phyloP scores from a whole-genome alignment of 2,797 vertebrate species.

The Schizopygopsis pylzovi region DNA sequence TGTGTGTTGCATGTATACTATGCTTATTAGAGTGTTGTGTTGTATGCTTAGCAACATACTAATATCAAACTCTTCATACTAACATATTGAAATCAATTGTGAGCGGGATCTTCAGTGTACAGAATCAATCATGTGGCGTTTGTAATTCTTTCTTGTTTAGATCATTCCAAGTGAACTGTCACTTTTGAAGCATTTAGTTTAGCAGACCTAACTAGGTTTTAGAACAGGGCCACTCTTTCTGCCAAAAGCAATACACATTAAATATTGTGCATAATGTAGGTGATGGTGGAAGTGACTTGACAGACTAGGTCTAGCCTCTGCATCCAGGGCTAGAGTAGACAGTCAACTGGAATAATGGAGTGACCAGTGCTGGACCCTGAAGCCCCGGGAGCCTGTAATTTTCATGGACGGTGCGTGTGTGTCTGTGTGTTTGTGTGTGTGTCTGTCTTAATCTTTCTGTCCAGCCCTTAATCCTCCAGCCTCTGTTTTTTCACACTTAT shows the following conservation, averaged over 20 bases:
- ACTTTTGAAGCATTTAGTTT: not conserved
- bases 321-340: constrained; percentile 15
- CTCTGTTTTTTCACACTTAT: not conserved
- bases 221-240: not conserved
- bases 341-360: constrained; percentile 43
- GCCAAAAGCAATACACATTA: not conserved
- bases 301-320: not conserved
- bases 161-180: not conserved
- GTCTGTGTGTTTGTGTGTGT: not conserved
- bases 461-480: not conserved
- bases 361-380: constrained; percentile 9
- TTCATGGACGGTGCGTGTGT: not conserved
- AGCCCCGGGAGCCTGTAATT: not conserved
- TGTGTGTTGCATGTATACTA: not conserved
- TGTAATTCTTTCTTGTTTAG: not conserved
- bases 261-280: not conserved
- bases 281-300: not conserved
- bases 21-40: not conserved
- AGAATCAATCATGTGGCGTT: not conserved
- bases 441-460: not conserved
- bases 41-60: not conserved
- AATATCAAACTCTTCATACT: not conserved
- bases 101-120: not conserved
- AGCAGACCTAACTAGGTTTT: not conserved
- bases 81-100: not conserved